Conservation (phyloP, 2,797 vertebrate species). For the Lithobates sylvaticus region DNA sequence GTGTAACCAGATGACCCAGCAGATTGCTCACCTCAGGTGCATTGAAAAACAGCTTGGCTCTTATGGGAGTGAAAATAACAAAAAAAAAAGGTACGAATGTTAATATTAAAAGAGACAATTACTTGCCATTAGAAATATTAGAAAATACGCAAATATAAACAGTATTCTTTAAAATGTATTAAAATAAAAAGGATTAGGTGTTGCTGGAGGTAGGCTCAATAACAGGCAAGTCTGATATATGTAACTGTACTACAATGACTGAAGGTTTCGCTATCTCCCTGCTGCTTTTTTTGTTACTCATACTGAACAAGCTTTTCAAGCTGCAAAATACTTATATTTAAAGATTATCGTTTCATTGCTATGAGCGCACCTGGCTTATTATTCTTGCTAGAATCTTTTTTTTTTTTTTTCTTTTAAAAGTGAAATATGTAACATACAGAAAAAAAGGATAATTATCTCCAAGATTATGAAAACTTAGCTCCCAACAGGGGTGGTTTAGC, state of each 20-base stretch:
- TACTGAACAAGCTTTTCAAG: not conserved
- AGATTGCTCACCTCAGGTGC: conserved; percentile 74
- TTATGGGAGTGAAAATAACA: conserved; percentile 28
- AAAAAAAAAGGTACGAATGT: not conserved
- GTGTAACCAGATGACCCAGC: conserved; percentile 71
- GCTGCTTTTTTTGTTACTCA: not conserved
- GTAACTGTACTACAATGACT: not conserved
- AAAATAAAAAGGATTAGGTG: not conserved
- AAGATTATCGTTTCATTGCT: not conserved
- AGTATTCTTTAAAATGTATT: not conserved
- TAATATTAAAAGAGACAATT: not conserved
- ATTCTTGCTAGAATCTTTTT: not conserved
- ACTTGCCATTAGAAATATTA: no score
- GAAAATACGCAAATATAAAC: no score
- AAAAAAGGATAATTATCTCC: not conserved
- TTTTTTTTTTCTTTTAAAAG: not conserved
- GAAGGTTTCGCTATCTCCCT: not conserved
- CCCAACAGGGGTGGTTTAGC: not conserved
- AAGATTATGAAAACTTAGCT: not conserved
- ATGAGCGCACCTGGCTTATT: not conserved
- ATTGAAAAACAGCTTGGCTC: conserved; percentile 71
- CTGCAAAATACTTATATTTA: not conserved
- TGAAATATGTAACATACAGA: not conserved
- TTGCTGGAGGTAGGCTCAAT: not conserved
- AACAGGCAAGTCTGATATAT: not conserved